A percentile compares a stretch with the other conserved stretches of the same genome.
phyloP scores from a whole-genome alignment of 2,797 vertebrate genomes.

The Sebastes alutus region DNA sequence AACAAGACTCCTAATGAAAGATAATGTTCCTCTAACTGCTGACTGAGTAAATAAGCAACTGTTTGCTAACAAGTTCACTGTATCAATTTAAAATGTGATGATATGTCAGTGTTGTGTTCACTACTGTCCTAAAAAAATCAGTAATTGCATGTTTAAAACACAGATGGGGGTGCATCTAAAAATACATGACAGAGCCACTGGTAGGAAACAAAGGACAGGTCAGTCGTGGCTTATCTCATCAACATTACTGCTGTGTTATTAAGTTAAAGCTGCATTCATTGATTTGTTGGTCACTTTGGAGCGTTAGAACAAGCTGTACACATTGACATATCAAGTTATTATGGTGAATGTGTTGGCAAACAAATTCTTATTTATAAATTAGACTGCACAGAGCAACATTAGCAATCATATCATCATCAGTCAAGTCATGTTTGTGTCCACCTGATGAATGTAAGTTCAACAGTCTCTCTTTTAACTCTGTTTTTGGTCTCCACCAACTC shows the following conservation, averaged over 20 bases:
- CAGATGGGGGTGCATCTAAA: background rate
- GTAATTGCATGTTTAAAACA: background rate
- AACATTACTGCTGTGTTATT: background rate
- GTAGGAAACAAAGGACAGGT: background rate
- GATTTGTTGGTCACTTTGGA: background rate
- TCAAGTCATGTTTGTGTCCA: background rate
- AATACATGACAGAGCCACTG: background rate
- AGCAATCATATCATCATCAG: background rate
- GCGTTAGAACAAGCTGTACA: background rate
- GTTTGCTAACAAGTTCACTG: background rate
- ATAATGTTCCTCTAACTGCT: too few species aligned
- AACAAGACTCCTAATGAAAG: background rate
- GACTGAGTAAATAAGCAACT: background rate
- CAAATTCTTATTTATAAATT: background rate
- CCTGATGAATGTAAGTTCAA: background rate
- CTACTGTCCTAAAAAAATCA: background rate
- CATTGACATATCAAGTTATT: background rate
- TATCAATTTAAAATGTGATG: background rate
- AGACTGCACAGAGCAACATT: background rate
- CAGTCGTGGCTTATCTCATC: background rate
- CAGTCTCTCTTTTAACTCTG: background rate
- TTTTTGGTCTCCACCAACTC: background rate
- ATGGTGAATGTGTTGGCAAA: background rate
- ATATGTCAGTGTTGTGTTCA: background rate
- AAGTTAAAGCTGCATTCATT: background rate